These are phyloP conservation scores for Phoeniculus purpureus DNA, from an alignment of 2,797 vertebrate genomes.

Conservation along the genomic window DNA sequence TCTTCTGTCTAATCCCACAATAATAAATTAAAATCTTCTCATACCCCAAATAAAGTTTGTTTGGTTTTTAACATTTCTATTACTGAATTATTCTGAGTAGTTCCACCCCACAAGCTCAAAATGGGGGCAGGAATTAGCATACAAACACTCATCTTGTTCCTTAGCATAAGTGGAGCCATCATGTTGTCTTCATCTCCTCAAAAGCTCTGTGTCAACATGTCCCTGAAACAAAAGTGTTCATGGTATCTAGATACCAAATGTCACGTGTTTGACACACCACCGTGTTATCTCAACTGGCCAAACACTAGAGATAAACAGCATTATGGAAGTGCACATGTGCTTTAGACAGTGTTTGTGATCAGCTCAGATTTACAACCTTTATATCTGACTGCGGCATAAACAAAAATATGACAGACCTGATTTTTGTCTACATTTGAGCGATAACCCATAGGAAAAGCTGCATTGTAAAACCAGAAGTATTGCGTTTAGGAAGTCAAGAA, in stretches of 20 bases:
- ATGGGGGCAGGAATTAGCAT: not conserved
- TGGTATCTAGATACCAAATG: slow-evolving; percentile 14
- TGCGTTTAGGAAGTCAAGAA: not conserved
- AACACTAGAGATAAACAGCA: slow-evolving; percentile 45
- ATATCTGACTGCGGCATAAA: slow-evolving; percentile 13
- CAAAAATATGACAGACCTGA: not conserved
- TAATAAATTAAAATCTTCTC: not conserved
- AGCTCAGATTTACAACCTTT: slow-evolving; percentile 6
- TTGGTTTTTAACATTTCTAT: not conserved
- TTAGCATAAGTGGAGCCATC: slow-evolving; percentile 52
- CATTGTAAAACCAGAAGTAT: not conserved
- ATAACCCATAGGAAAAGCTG: not conserved
- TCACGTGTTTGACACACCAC: slow-evolving; percentile 28
- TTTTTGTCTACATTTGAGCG: not conserved
- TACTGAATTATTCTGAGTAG: not conserved
- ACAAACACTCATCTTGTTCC: slow-evolving; percentile 28
- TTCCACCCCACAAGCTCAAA: not conserved
- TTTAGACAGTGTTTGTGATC: slow-evolving; percentile 36
- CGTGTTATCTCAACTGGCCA: slow-evolving; percentile 41
- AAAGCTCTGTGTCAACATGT: slow-evolving; percentile 54
- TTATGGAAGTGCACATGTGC: not conserved
- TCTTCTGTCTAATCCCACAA: not conserved
- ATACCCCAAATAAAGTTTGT: not conserved
- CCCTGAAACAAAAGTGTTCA: slow-evolving; percentile 1
- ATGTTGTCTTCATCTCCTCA: slow-evolving; percentile 38